These are phyloP conservation scores for Corythaeola cristata DNA, from an alignment of 2,113 vertebrate genomes.

Conservation along the genomic window DNA sequence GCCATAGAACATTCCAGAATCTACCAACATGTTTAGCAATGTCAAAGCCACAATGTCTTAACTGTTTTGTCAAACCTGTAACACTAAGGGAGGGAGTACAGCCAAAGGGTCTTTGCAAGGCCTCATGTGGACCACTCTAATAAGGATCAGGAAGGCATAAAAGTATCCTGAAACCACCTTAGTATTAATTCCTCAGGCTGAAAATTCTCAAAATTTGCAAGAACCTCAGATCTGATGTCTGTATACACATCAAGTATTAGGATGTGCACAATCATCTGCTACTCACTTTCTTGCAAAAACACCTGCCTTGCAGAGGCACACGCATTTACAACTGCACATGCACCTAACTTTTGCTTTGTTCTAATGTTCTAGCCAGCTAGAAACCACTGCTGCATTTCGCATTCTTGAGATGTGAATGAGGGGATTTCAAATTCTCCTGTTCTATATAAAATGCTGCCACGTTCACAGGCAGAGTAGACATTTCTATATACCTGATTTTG, in stretches of 20 bases:
- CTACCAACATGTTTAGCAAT: background rate
- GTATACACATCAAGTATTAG: background rate
- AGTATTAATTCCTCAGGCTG: background rate
- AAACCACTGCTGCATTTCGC: background rate
- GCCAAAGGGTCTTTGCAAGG: background rate
- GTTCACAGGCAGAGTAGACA: background rate
- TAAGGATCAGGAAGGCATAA: background rate
- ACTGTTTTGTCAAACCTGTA: background rate
- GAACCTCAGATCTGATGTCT: background rate
- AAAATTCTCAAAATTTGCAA: background rate
- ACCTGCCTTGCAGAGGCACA: background rate
- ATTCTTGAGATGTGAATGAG: background rate
- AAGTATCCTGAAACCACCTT: background rate
- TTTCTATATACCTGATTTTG: background rate
- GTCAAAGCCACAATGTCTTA: background rate
- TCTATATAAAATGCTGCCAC: background rate
- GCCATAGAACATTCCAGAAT: background rate
- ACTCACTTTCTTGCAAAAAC: background rate
- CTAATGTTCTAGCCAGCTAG: background rate
- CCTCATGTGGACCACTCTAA: background rate
- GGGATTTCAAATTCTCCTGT: background rate
- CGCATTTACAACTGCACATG: background rate
- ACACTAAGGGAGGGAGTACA: background rate
- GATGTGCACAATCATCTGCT: background rate
- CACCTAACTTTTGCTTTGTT: background rate